phyloP scores from a whole-genome alignment of 2,797 vertebrate species.

The Nothura maculosa region DNA sequence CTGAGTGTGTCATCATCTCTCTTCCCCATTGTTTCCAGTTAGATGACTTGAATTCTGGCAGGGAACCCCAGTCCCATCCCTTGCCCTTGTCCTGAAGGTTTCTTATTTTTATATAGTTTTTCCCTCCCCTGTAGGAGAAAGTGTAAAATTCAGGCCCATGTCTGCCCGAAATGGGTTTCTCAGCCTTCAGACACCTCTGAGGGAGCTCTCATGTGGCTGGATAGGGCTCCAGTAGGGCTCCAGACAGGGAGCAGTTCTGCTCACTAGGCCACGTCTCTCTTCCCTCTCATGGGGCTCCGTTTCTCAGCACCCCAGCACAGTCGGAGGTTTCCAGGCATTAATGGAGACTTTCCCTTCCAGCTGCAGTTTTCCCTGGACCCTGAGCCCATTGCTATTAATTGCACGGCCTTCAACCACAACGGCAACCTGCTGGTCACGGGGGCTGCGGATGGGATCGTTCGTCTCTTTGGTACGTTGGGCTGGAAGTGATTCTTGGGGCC shows the following conservation, averaged over 20 bases:
- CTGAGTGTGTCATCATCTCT: not conserved
- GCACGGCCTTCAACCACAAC: slow-evolving; percentile 97
- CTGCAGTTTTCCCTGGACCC: slow-evolving; percentile 95
- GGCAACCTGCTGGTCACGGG: slow-evolving; percentile 97
- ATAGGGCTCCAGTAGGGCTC: not conserved
- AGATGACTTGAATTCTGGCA: not conserved
- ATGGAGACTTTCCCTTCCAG: slow-evolving; percentile 74
- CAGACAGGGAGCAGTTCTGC: not conserved
- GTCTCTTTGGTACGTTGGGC: slow-evolving; percentile 90
- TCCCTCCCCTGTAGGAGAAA: not conserved
- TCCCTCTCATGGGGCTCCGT: not conserved
- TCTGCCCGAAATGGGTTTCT: slow-evolving; percentile 11
- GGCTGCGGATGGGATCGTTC: slow-evolving; percentile 93
- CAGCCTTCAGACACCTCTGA: not conserved
- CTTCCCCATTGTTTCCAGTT: not conserved
- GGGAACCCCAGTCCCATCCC: not conserved
- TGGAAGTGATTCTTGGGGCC: not conserved
- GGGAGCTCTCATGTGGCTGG: slow-evolving; percentile 7
- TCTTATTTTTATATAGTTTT: no score
- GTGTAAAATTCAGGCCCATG: not conserved
- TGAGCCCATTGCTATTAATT: slow-evolving; percentile 95
- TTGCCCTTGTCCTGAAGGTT: not conserved
- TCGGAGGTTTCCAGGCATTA: not conserved
- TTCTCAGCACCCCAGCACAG: not conserved
- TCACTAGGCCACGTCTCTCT: not conserved